Percentiles rank a stretch among this genome's conserved stretches.
Evolutionary conservation across 2,888 invertebrate species (phyloP).

Genomic region (Cheilosia grossa): DNA sequence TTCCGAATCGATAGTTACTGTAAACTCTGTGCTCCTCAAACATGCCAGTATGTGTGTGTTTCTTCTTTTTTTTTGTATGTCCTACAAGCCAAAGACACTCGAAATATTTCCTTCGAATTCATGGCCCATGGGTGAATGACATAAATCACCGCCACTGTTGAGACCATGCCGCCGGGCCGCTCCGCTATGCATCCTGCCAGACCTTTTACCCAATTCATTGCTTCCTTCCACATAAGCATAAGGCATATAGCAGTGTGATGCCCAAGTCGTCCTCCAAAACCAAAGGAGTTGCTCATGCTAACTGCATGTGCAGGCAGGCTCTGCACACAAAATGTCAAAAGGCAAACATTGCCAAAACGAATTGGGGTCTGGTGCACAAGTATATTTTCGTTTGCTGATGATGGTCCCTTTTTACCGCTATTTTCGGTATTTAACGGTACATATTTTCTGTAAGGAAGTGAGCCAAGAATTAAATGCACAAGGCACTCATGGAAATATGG

Average conservation of each 20-base stretch:
- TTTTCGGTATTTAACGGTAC: slow-evolving; percentile 58
- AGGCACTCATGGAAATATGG: slow-evolving; percentile 44
- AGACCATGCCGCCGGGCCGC: neutral
- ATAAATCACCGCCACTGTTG: slow-evolving; percentile 59
- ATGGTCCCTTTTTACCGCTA: slow-evolving; percentile 1
- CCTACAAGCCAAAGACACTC: slow-evolving; percentile 64
- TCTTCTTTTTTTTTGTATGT: slow-evolving; percentile 11
- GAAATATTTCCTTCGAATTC: slow-evolving; percentile 67
- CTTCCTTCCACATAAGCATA: slow-evolving; percentile 64
- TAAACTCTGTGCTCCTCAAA: neutral
- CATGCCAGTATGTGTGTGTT: slow-evolving; percentile 8
- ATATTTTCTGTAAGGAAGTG: slow-evolving; percentile 39
- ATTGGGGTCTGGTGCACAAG: slow-evolving; percentile 40
- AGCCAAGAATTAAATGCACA: slow-evolving; percentile 53
- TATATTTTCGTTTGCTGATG: slow-evolving; percentile 18
- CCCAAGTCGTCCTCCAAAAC: slow-evolving; percentile 5
- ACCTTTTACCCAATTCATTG: slow-evolving; percentile 66
- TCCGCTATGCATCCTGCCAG: slow-evolving; percentile 28
- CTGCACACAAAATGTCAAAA: slow-evolving; percentile 71
- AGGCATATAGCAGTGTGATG: neutral
- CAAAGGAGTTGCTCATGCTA: slow-evolving; percentile 44
- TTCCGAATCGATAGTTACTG: slow-evolving; percentile 65
- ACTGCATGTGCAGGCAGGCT: slow-evolving; percentile 71
- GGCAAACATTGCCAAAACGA: slow-evolving; percentile 64
- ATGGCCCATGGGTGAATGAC: slow-evolving; percentile 63